These are phyloP conservation scores for Perca schrenkii DNA, from an alignment of 2,113 vertebrate genomes.

Conservation along the genomic window DNA sequence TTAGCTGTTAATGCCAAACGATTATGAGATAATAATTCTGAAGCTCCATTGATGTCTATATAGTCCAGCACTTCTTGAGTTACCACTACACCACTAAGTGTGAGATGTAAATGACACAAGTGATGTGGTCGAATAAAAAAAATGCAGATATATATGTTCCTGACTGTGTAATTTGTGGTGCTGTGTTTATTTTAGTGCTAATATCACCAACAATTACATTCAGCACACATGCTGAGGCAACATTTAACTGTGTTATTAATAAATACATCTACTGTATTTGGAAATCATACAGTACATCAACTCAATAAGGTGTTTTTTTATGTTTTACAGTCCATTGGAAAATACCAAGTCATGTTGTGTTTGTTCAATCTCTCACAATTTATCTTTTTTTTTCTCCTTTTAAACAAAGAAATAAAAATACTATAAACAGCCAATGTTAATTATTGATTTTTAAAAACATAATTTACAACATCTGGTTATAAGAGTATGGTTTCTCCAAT, in stretches of 20 bases:
- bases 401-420: background rate
- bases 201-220: background rate
- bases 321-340: conserved; percentile 7
- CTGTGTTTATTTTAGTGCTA: conserved; percentile 9
- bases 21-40: conserved; percentile 5
- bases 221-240: conserved; percentile 15
- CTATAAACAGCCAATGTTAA: background rate
- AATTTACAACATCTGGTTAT: background rate
- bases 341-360: background rate
- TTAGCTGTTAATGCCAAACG: background rate
- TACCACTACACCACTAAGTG: background rate
- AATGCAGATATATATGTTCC: conserved; percentile 16
- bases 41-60: background rate
- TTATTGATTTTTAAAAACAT: background rate
- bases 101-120: conserved; percentile 17
- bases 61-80: background rate
- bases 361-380: background rate
- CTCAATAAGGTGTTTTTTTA: background rate
- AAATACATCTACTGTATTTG: conserved; percentile 17
- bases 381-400: background rate
- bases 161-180: conserved; percentile 7
- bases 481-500: background rate
- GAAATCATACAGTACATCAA: conserved; percentile 2
- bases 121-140: conserved; percentile 21
- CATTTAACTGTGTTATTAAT: conserved; percentile 1